phyloP scores from a whole-genome alignment of 2,888 invertebrate genomes.

The Monopis laevigella region DNA sequence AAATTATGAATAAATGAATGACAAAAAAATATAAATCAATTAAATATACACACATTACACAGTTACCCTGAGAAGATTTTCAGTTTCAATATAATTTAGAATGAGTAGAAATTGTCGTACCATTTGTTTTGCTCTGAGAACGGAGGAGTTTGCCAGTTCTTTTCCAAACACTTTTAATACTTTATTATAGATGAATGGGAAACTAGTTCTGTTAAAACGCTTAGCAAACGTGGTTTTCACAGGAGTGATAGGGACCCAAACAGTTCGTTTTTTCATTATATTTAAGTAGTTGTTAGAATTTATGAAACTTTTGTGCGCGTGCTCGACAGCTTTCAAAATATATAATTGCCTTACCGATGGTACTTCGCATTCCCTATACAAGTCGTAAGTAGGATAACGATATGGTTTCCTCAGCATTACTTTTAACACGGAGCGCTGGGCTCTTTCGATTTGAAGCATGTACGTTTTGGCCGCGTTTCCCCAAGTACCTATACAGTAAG shows the following conservation, averaged over 20 bases:
- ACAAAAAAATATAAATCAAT: too few species aligned
- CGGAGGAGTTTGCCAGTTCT: neutral
- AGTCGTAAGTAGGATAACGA: slow-evolving; percentile 1
- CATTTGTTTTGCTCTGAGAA: neutral
- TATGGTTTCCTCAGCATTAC: slow-evolving; percentile 6
- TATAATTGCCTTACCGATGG: slow-evolving; percentile 6
- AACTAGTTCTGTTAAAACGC: neutral
- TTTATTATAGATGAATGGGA: neutral
- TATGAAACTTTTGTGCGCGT: neutral
- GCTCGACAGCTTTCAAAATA: neutral
- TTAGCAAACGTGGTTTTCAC: neutral
- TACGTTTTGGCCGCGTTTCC: slow-evolving; percentile 16
- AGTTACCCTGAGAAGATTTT: too few species aligned
- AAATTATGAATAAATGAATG: too few species aligned
- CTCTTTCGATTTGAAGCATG: slow-evolving; percentile 12
- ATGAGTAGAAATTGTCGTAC: neutral
- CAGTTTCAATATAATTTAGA: neutral
- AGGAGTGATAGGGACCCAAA: neutral
- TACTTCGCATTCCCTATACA: neutral
- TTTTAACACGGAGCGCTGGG: slow-evolving; percentile 15
- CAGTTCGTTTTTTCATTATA: neutral
- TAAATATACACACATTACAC: too few species aligned
- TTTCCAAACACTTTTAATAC: neutral
- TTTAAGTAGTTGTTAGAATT: neutral
- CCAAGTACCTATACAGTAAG: slow-evolving; percentile 19